Conservation (phyloP, 2,113 vertebrate species). For the Hucho hucho region DNA sequence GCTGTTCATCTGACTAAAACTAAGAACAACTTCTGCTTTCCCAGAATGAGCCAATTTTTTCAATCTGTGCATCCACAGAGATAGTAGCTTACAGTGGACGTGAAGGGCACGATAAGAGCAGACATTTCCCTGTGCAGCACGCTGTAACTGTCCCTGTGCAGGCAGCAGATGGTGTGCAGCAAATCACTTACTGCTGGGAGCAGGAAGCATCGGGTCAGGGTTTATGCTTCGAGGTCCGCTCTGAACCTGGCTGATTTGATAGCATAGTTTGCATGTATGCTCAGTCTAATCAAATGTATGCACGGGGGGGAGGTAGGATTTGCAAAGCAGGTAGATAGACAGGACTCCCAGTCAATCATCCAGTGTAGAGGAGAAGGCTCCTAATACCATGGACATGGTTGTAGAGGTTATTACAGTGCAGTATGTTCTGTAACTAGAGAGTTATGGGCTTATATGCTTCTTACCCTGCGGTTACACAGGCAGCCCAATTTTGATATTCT, state of each 20-base stretch:
- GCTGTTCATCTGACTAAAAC: too few relatives aligned
- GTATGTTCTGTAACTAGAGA: constrained; percentile 36
- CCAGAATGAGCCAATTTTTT: too few relatives aligned
- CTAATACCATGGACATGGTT: too few relatives aligned
- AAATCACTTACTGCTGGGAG: constrained; percentile 64
- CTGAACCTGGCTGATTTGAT: constrained; percentile 54
- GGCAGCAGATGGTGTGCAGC: constrained; percentile 63
- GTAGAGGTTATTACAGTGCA: constrained; percentile 54
- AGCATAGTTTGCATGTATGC: constrained; percentile 50
- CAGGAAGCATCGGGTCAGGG: constrained; percentile 56
- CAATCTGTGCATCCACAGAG: too few relatives aligned
- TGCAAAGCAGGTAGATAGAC: constrained; percentile 55
- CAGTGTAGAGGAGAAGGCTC: constrained; percentile 37
- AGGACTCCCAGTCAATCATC: constrained; percentile 22
- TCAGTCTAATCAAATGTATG: constrained; percentile 58
- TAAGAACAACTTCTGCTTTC: too few relatives aligned
- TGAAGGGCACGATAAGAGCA: constrained; percentile 63
- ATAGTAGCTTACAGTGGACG: constrained; percentile 25
- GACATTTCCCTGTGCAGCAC: constrained; percentile 37
- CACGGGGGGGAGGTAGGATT: constrained; percentile 49
- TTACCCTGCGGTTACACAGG: too few relatives aligned
- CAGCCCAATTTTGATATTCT: too few relatives aligned
- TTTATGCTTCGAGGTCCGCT: constrained; percentile 63
- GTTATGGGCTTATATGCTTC: neutral
- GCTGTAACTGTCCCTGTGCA: constrained; percentile 30